Conservation (phyloP, 2,888 invertebrate genomes). For the Lepidocyrtoides sp. region DNA sequence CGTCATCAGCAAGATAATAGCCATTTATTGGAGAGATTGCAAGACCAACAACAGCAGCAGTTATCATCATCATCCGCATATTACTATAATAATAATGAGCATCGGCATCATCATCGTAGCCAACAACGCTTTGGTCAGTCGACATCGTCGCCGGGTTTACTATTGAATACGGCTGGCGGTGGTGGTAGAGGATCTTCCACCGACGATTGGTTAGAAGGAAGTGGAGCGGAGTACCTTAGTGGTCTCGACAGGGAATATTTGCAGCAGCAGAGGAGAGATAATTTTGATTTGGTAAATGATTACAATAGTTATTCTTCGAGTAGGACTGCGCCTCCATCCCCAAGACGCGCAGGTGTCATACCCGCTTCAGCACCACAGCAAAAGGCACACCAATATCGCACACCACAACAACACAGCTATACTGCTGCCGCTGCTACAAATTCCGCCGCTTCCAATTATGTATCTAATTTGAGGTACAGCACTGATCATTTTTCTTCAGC, state of each 20-base stretch:
- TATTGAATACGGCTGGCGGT: neutral
- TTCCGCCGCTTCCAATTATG: constrained; percentile 44
- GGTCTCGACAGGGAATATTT: neutral
- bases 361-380: neutral
- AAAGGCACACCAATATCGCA: constrained; percentile 23
- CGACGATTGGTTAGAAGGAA: neutral
- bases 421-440: constrained; percentile 12
- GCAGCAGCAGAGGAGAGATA: neutral
- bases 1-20: constrained; percentile 3
- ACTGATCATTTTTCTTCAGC: constrained; percentile 59
- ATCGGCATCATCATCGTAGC: neutral
- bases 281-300: constrained; percentile 55
- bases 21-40: neutral
- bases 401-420: constrained; percentile 41
- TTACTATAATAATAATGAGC: constrained; percentile 21
- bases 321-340: constrained; percentile 38
- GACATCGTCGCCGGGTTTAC: constrained; percentile 11
- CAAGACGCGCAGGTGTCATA: neutral
- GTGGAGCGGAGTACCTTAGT: neutral
- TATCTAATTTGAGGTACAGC: constrained; percentile 57
- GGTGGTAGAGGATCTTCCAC: neutral
- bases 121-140: constrained; percentile 9
- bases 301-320: constrained; percentile 18
- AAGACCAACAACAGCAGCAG: neutral
- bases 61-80: neutral